Percentiles rank a stretch among this genome's conserved stretches.
Evolutionary conservation across 2,797 vertebrate species (phyloP).

Genomic region (Cuniculus paca): DNA sequence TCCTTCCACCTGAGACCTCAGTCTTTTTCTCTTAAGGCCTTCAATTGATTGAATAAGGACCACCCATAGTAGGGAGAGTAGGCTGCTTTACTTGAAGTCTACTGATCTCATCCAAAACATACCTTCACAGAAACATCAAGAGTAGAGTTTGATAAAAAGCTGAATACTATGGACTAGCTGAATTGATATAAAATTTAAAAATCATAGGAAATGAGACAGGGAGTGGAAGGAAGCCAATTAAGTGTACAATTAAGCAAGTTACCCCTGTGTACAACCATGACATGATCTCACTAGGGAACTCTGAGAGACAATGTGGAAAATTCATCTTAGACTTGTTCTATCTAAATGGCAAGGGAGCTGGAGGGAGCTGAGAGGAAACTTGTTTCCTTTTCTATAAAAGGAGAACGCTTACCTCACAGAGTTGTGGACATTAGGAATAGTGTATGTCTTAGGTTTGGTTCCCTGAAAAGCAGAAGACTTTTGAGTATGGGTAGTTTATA

Average conservation of each 20-base stretch:
- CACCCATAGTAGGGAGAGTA: background rate
- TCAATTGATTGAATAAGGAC: background rate
- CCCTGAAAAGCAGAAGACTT: background rate
- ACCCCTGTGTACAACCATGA: background rate
- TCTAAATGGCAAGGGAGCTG: background rate
- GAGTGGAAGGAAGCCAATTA: background rate
- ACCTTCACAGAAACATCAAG: background rate
- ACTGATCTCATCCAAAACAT: conserved; percentile 5
- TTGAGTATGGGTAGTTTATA: background rate
- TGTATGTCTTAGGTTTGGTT: background rate
- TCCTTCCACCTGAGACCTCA: background rate
- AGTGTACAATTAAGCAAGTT: background rate
- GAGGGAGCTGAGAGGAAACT: background rate
- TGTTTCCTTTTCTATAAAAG: background rate
- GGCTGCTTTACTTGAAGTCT: background rate
- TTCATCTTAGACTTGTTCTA: background rate
- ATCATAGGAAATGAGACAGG: background rate
- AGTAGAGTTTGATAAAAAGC: background rate
- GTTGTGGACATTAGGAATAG: background rate
- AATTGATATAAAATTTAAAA: conserved; percentile 17
- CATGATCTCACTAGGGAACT: background rate
- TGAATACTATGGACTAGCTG: background rate
- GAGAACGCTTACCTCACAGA: background rate
- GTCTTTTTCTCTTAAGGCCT: background rate
- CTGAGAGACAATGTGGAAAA: background rate